These are phyloP conservation scores for Drosophila antonietae DNA, from an alignment of 2,888 invertebrate genomes.

Conservation along the genomic window DNA sequence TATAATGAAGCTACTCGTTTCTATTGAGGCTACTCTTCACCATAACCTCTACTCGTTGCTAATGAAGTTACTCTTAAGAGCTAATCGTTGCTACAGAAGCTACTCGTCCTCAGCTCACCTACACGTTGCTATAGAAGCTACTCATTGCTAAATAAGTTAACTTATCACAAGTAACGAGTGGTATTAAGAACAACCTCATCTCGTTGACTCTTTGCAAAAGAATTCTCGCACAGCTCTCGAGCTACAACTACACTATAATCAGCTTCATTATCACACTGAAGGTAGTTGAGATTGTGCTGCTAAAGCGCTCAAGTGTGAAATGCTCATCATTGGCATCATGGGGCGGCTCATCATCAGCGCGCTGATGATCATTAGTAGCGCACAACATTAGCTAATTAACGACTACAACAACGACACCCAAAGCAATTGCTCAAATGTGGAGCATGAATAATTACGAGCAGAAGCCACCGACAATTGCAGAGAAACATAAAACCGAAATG, in stretches of 20 bases:
- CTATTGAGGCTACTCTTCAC: background rate
- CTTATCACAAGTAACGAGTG: background rate
- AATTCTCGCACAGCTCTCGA: constrained; percentile 1
- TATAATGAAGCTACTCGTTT: background rate
- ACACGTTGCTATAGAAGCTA: background rate
- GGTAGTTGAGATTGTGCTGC: constrained; percentile 32
- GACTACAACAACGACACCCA: constrained; percentile 21
- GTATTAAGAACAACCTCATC: background rate
- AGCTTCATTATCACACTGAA: constrained; percentile 5
- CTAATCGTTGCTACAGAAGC: too few relatives aligned
- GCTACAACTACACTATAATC: constrained; percentile 5
- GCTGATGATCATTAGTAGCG: constrained; percentile 11
- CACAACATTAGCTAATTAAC: constrained; percentile 38
- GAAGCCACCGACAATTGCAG: constrained; percentile 19
- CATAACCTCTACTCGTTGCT: background rate
- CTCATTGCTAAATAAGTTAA: background rate
- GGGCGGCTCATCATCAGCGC: constrained; percentile 4
- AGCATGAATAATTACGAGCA: constrained; percentile 67
- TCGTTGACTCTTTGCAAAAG: background rate
- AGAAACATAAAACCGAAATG: constrained; percentile 32
- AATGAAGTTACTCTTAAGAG: too few relatives aligned
- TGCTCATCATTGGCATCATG: constrained; percentile 29
- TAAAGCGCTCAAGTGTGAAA: constrained; percentile 55
- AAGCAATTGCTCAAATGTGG: constrained; percentile 60
- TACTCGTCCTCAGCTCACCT: too few relatives aligned